Conservation (phyloP, 1,140 invertebrate genomes). For the Nomia melanderi region DNA sequence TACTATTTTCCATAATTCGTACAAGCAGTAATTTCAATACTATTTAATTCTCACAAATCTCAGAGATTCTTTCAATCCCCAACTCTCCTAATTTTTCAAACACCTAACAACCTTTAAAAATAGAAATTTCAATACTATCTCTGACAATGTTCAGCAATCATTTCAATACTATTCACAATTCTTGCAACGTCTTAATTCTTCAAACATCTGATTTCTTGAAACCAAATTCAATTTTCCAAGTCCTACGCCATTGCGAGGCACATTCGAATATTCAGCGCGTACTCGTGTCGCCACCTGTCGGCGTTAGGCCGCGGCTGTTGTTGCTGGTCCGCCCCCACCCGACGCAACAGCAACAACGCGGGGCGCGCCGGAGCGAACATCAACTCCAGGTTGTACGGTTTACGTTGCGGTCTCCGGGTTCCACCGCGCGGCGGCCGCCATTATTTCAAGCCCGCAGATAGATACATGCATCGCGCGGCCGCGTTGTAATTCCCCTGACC, state of each 20-base stretch:
- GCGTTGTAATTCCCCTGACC: background rate
- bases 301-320: slow-evolving; percentile 7
- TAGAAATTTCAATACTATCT: no score
- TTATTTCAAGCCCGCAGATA: background rate
- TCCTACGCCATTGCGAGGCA: slow-evolving; percentile 12
- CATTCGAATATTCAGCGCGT: slow-evolving; percentile 53
- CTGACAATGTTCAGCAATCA: no score
- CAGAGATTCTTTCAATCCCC: no score
- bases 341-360: slow-evolving; percentile 27
- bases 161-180: no score
- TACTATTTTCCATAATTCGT: no score
- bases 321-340: slow-evolving; percentile 14
- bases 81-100: no score
- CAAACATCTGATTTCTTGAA: no score
- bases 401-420: background rate
- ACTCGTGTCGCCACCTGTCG: slow-evolving; percentile 63
- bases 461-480: background rate
- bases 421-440: background rate
- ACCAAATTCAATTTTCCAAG: no score
- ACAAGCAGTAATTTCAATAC: no score
- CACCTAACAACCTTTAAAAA: no score
- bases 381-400: slow-evolving; percentile 5
- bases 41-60: no score
- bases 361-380: slow-evolving; percentile 12
- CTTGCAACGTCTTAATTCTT: no score